Evolutionary conservation across 2,113 vertebrate genomes (phyloP), one percentile per base, ranked within the genome.

Genomic region (Panurus biarmicus): DNA sequence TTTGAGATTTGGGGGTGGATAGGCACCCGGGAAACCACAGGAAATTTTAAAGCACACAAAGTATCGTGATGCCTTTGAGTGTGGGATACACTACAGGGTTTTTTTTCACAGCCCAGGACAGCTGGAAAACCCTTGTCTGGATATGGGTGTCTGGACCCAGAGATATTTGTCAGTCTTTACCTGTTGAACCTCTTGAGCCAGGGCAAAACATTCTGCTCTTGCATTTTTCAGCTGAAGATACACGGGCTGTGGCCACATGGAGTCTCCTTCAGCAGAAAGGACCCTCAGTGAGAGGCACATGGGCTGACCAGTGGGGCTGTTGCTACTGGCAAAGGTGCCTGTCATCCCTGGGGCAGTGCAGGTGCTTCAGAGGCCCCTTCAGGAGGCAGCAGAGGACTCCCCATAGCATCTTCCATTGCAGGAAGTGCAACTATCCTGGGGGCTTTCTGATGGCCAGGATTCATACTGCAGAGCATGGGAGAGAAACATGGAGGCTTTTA

Each of bases 341-440:
- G 2, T 28, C 71, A 65, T 14, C 8, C 17, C 29, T 2, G 3
- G 19, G 12, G 16, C 25, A 33, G 42, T 0, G 1, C 6, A 3
- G 20, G 4, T 25, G 51, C 40, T 54, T 77, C 48, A 94, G 56
- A 14, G 14, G 25, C 19, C 2, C 1, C 25, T 79, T 28, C 54
- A 76, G 26, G 12, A 23, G n/a, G 16, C 36, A 73, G 36, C 42
- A 85, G 26, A 23, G 14, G 28, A 35, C 45, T 89, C 50, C 11
- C 31, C 24, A 5, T 5, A 29, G 14, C 25, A 22, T 40, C 67
- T 76, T 66, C 12, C 45, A n/a, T 33, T 48, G 50, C 58, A 71
- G 45, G 22, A 87, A 65, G 21, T 2, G 2, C 44, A 62, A 24
- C 44, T 25, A 16, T 56, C 23, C 31, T 48, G 60, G 28, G 33